Conservation (phyloP, 2,113 vertebrate species). For the Epinephelus fuscoguttatus region DNA sequence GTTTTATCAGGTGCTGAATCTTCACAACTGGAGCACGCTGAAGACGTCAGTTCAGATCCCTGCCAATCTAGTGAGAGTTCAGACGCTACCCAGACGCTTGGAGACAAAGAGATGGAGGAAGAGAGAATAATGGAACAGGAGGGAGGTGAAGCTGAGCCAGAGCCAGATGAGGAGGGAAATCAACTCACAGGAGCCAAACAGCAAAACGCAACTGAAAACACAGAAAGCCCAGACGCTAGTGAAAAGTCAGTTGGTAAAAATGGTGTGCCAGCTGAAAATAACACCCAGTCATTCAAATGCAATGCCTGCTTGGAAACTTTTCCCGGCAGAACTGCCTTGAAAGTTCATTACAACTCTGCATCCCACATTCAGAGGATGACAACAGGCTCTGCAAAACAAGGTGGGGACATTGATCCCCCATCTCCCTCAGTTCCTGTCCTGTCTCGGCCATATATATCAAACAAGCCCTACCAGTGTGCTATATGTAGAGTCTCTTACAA, state of each 20-base stretch:
- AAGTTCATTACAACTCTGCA: constrained; percentile 92
- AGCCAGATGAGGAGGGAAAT: constrained; percentile 73
- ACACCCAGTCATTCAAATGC: constrained; percentile 89
- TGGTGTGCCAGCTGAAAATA: constrained; percentile 69
- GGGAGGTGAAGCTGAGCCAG: constrained; percentile 56
- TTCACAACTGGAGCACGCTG: constrained; percentile 67
- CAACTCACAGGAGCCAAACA: constrained; percentile 61
- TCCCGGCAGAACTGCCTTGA: constrained; percentile 89
- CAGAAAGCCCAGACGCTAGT: constrained; percentile 64
- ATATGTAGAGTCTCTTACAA: constrained; percentile 93
- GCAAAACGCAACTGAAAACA: constrained; percentile 66
- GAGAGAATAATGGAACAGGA: constrained; percentile 74
- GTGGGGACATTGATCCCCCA: constrained; percentile 63
- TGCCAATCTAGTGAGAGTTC: constrained; percentile 65
- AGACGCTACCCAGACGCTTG: constrained; percentile 54
- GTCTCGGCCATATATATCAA: constrained; percentile 80
- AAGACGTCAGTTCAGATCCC: constrained; percentile 71
- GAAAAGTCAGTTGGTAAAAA: constrained; percentile 75
- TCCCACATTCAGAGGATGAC: constrained; percentile 93
- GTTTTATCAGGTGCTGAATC: constrained; percentile 75
- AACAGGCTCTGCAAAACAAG: constrained; percentile 81
- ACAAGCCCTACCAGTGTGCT: constrained; percentile 93
- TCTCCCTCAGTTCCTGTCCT: constrained; percentile 42
- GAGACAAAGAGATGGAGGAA: constrained; percentile 77
- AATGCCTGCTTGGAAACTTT: constrained; percentile 91